A percentile compares a stretch with the other conserved stretches of the same genome.
phyloP scores from a whole-genome alignment of 2,888 invertebrate genomes.

The Sarcophaga variegata region DNA sequence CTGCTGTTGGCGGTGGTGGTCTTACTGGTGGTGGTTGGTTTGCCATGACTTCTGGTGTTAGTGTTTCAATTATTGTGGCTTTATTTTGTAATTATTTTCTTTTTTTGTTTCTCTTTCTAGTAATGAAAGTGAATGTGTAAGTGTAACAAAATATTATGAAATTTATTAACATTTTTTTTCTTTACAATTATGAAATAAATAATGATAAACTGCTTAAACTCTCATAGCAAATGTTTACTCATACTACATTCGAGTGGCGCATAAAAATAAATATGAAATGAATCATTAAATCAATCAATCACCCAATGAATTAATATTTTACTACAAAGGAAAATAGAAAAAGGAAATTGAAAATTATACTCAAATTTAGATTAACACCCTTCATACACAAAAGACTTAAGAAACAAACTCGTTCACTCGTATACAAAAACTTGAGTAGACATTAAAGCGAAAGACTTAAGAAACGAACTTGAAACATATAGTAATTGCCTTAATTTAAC shows the following conservation, averaged over 20 bases:
- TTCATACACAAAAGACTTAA: slow-evolving; percentile 36
- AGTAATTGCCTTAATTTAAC: not conserved
- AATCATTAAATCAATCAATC: slow-evolving; percentile 6
- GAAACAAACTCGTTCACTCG: not conserved
- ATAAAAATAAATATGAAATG: slow-evolving; percentile 47
- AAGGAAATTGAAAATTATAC: slow-evolving; percentile 44
- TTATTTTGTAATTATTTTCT: slow-evolving; percentile 10
- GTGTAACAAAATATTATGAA: slow-evolving; percentile 46
- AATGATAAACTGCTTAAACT: slow-evolving; percentile 23
- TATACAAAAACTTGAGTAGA: not conserved
- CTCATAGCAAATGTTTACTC: no score
- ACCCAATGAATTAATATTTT: not conserved
- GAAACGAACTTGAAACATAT: slow-evolving; percentile 6
- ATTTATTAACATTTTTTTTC: slow-evolving; percentile 1
- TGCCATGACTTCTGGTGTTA: slow-evolving; percentile 65
- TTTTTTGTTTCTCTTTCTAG: not conserved
- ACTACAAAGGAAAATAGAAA: not conserved
- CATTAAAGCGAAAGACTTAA: slow-evolving; percentile 36
- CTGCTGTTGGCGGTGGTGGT: not conserved
- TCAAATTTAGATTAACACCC: not conserved
- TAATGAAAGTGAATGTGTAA: slow-evolving; percentile 62
- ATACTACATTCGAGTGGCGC: no score
- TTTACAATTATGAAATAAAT: slow-evolving; percentile 40
- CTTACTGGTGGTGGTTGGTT: slow-evolving; percentile 10
- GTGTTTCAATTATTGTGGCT: slow-evolving; percentile 35